Evolutionary conservation across 1,140 invertebrate genomes (phyloP).

Genomic region (Trichonephila clavata): DNA sequence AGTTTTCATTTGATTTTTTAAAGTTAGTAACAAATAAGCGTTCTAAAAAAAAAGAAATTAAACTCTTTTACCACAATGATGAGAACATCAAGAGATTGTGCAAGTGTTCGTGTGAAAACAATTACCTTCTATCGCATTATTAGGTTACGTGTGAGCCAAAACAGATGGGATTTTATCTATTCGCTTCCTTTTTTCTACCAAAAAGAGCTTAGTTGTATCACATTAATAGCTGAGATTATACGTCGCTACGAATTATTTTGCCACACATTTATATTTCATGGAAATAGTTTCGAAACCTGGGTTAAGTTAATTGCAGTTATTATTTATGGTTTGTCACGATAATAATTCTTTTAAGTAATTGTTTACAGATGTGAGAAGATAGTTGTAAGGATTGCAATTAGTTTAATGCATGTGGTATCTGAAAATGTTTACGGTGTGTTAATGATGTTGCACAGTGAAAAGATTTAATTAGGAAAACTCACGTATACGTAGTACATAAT

Average conservation of each 20-base stretch:
- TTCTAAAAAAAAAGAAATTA: background rate
- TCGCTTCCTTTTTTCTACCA: conserved; percentile 5
- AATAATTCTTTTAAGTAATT: background rate
- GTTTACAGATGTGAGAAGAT: background rate
- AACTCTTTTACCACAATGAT: background rate
- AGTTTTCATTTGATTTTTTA: background rate
- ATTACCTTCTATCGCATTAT: conserved; percentile 33
- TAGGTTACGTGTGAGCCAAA: conserved; percentile 28
- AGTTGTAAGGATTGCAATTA: background rate
- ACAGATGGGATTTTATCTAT: conserved; percentile 29
- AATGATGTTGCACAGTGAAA: no score
- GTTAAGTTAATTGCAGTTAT: background rate
- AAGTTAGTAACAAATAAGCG: background rate
- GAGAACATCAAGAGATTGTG: background rate
- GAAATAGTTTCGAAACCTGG: background rate
- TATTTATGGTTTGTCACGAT: background rate
- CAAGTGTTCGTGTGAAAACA: conserved; percentile 32
- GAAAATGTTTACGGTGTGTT: background rate
- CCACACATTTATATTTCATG: background rate
- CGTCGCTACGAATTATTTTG: background rate
- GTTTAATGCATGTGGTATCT: background rate
- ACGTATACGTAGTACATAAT: no score
- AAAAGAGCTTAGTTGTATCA: background rate
- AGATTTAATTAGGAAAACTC: no score
- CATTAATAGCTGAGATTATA: background rate